Evolutionary conservation across 2,797 vertebrate species (phyloP).

Genomic region (Ataeniobius toweri): DNA sequence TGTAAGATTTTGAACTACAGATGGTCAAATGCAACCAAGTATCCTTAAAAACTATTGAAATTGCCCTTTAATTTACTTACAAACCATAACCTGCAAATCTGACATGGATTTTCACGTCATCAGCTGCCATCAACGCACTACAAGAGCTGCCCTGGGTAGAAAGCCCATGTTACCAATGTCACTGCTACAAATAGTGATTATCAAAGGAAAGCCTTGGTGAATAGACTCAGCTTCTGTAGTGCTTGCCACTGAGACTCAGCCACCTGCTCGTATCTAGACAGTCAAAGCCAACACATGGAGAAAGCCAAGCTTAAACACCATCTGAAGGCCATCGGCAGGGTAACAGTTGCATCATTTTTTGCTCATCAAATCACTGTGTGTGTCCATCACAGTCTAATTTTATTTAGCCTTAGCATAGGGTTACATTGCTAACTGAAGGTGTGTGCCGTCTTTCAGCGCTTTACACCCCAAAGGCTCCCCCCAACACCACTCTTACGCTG

Average conservation of each 20-base stretch:
- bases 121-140: too few relatives aligned
- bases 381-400: neutral
- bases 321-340: neutral
- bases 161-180: too few relatives aligned
- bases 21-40: neutral
- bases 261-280: neutral
- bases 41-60: neutral
- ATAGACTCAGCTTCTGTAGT: too few relatives aligned
- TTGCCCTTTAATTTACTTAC: neutral
- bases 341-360: conserved; percentile 7
- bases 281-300: neutral
- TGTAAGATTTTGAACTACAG: neutral
- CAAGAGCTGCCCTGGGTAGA: too few relatives aligned
- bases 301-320: neutral
- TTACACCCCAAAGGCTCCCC: conserved; percentile 12
- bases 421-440: conserved; percentile 12
- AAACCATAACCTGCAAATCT: neutral
- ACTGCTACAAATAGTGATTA: too few relatives aligned
- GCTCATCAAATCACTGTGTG: neutral
- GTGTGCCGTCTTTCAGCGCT: conserved; percentile 2
- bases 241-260: too few relatives aligned
- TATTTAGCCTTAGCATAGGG: neutral
- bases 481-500: conserved; percentile 5
- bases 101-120: neutral
- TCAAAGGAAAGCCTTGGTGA: too few relatives aligned